Percentiles rank a stretch among this genome's conserved stretches.
phyloP scores from a whole-genome alignment of 2,888 invertebrate genomes.

The Drosophila siamana region DNA sequence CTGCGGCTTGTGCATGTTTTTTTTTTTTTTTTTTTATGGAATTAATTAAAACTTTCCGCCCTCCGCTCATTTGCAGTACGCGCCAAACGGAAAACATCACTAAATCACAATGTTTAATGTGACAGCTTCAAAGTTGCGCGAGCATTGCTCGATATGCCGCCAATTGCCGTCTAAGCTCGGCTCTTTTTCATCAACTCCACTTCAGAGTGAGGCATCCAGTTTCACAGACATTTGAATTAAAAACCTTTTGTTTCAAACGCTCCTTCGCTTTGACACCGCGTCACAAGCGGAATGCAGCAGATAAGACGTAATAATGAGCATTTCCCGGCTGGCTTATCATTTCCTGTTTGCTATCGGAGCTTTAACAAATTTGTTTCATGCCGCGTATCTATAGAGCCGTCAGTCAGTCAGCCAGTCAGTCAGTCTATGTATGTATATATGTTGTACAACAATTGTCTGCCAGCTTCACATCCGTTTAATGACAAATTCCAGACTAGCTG shows the following conservation, averaged over 20 bases:
- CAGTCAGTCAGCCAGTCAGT: too few relatives aligned
- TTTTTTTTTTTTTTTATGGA: too few relatives aligned
- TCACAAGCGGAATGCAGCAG: conserved; percentile 2
- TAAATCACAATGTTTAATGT: conserved; percentile 40
- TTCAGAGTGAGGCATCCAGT: neutral
- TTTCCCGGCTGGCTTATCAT: conserved; percentile 30
- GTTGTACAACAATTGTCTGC: conserved; percentile 36
- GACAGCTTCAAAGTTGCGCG: conserved; percentile 19
- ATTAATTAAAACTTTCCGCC: conserved; percentile 75
- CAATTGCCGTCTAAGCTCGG: too few relatives aligned
- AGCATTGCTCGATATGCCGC: neutral
- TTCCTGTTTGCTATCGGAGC: conserved; percentile 33
- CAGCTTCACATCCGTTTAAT: conserved; percentile 60
- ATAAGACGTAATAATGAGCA: conserved; percentile 29
- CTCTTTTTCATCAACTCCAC: neutral
- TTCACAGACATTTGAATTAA: neutral
- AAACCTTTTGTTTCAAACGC: neutral
- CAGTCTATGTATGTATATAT: neutral
- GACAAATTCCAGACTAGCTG: conserved; percentile 65
- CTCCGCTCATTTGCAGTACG: conserved; percentile 57
- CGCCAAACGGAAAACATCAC: conserved; percentile 33
- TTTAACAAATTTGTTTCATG: conserved; percentile 40
- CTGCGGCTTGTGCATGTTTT: conserved; percentile 71
- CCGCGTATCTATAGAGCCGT: conserved; percentile 16
- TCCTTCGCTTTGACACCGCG: neutral